Evolutionary conservation across 2,888 invertebrate species (phyloP).

Genomic region (Nymphalis urticae): DNA sequence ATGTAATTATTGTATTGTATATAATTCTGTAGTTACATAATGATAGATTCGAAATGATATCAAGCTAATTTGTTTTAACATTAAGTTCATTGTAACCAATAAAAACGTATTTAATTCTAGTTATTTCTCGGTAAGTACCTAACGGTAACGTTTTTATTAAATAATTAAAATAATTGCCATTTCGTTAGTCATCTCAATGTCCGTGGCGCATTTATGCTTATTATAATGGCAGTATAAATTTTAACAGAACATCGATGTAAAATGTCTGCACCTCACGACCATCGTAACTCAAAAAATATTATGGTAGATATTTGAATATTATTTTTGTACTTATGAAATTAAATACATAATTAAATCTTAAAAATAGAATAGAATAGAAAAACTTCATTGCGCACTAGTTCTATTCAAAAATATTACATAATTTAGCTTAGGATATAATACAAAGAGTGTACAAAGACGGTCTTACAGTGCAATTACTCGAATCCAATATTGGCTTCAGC

Average conservation of each 20-base stretch:
- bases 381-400: no score
- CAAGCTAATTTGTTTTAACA: neutral
- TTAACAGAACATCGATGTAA: slow-evolving; percentile 50
- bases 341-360: no score
- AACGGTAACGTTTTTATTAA: slow-evolving; percentile 16
- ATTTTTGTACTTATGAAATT: neutral
- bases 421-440: no score
- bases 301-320: slow-evolving; percentile 8
- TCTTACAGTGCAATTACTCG: no score
- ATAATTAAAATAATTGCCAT: slow-evolving; percentile 40
- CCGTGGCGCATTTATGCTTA: slow-evolving; percentile 46
- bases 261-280: slow-evolving; percentile 51
- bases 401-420: no score
- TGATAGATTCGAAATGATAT: no score
- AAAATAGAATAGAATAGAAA: no score
- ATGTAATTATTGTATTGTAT: no score
- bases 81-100: neutral
- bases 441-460: no score
- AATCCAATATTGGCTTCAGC: no score
- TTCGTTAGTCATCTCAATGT: slow-evolving; percentile 49
- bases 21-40: no score
- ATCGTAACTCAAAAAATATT: slow-evolving; percentile 52
- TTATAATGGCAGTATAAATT: slow-evolving; percentile 59
- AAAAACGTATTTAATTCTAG: neutral
- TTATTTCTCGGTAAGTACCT: slow-evolving; percentile 2